Evolutionary conservation across 2,888 invertebrate species (phyloP).

Genomic region (Saturnia pavonia): DNA sequence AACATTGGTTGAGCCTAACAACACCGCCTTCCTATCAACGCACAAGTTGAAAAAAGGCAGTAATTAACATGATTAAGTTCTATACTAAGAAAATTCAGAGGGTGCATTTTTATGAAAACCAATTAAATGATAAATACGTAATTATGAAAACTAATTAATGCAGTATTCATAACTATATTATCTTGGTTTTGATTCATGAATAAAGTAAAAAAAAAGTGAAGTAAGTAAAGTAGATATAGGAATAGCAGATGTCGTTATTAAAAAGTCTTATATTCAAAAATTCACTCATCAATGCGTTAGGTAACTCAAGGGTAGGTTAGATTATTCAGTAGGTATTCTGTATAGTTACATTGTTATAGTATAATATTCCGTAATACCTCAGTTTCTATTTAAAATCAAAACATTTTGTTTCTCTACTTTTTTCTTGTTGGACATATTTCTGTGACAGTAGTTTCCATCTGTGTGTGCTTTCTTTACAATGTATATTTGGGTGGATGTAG

Average conservation of each 20-base stretch:
- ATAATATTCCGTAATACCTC: not conserved
- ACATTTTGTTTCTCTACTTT: not conserved
- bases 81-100: not conserved
- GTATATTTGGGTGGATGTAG: conserved; percentile 69
- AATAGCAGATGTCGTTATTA: no score
- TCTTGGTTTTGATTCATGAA: no score
- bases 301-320: no score
- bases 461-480: conserved; percentile 74
- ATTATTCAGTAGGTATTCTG: no score
- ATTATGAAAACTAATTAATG: not conserved
- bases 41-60: not conserved
- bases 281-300: no score
- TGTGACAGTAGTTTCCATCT: conserved; percentile 66
- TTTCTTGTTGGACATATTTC: conserved; percentile 2
- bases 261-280: no score
- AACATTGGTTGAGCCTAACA: no score
- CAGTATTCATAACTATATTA: not conserved
- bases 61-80: not conserved
- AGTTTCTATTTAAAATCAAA: not conserved
- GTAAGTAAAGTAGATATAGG: no score
- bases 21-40: no score
- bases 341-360: not conserved
- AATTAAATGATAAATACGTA: no score
- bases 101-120: not conserved
- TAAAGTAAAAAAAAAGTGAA: no score